Conservation (phyloP, 2,888 invertebrate species). For the Phymatocera aterrima region DNA sequence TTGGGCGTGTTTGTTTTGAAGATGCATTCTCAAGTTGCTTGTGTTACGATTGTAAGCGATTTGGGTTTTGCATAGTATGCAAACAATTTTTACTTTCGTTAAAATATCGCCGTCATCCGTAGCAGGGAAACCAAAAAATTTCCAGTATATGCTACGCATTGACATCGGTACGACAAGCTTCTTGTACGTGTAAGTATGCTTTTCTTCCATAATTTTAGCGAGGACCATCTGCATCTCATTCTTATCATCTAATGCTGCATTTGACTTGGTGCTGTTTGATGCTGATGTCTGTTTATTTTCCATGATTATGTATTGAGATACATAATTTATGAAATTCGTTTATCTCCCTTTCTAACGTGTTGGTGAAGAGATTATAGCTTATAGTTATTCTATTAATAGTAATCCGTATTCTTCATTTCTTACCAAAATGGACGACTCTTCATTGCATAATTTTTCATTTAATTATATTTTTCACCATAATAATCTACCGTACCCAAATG, state of each 20-base stretch:
- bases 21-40: conserved; percentile 75
- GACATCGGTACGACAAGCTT: conserved; percentile 75
- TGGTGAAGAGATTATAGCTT: too few relatives aligned
- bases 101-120: conserved; percentile 74
- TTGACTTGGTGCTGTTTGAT: conserved; percentile 45
- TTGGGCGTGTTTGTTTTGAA: conserved; percentile 75
- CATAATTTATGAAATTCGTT: conserved; percentile 43
- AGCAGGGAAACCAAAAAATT: conserved; percentile 76
- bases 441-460: conserved; percentile 55
- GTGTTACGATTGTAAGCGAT: conserved; percentile 76
- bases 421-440: conserved; percentile 59
- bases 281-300: conserved; percentile 50
- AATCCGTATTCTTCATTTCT: conserved; percentile 49
- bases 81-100: conserved; percentile 75
- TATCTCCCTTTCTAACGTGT: conserved; percentile 3
- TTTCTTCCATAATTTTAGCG: conserved; percentile 71
- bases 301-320: conserved; percentile 47
- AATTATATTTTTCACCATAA: background rate
- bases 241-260: conserved; percentile 49
- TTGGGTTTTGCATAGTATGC: conserved; percentile 75
- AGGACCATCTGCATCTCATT: conserved; percentile 59
- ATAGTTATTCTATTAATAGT: conserved; percentile 46
- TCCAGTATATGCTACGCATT: conserved; percentile 77
- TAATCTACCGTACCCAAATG: background rate
- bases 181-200: conserved; percentile 73